Base-by-base conservation (phyloP, 2,888 invertebrate species). In the Baronia brevicornis region DNA sequence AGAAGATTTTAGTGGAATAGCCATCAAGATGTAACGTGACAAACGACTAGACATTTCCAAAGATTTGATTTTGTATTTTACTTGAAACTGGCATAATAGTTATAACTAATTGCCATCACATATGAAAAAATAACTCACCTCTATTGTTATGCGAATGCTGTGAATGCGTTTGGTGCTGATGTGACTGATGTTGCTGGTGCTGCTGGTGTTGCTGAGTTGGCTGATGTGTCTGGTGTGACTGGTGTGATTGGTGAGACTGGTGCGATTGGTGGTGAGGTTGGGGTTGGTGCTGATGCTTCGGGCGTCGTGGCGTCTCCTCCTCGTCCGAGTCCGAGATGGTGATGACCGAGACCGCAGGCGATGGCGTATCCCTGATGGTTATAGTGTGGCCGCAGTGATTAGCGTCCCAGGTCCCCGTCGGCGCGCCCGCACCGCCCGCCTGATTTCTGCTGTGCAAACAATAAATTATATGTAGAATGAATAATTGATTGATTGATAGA, bases 281-380 rank as follows among this genome's bases (percentile, higher is more conserved):
- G 4, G 27, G 21, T 17, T 39, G 39, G 26, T 39, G 8, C 45
- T 37, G 34, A 1, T 28, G 35, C 36, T 46, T 41, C 30, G 44
- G 34, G 32, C 36, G 51, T 38, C 41, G 52, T 19, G 46, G 39
- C 35, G 71, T 67, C 3, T 48, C 56, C 41, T 97, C 97, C 62
- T 97, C 97, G 63, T 97, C 97, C 52, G 96, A 96, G 67, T 97
- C 97, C 8, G 94, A 95, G 56, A 96, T 96, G 21, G 97, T 97
- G 60, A 98, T 97, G 51, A 97, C 96, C 34, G 96, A 95, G 28
- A 94, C 95, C 23, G 96, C 93, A 2, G 97, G 97, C 14, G 96
- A 96, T 1, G 97, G 97, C 12, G 97, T 96, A 75, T 97, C 97
- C 47, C 95, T 90, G 55, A 97, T 97, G 34, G 97, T 96, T 62